phyloP scores from a whole-genome alignment of 2,113 vertebrate genomes.

The Himantopus leucocephalus region DNA sequence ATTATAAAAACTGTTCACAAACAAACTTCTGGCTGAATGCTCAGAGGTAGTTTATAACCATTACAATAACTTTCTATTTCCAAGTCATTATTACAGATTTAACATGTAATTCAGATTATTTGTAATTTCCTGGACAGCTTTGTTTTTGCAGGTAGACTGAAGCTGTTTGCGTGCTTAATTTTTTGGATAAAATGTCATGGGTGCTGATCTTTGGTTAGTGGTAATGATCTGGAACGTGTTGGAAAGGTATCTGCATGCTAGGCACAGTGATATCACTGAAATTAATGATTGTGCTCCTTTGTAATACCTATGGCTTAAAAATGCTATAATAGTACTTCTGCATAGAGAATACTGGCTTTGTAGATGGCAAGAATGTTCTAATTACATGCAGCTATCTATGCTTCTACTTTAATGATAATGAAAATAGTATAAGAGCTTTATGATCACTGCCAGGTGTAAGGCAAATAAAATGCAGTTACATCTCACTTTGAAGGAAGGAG shows the following conservation, averaged over 20 bases:
- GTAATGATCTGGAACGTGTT: slow-evolving; percentile 66
- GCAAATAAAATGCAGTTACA: background rate
- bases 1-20: background rate
- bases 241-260: slow-evolving; percentile 36
- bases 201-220: slow-evolving; percentile 64
- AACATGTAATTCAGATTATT: background rate
- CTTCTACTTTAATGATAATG: background rate
- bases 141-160: slow-evolving; percentile 74
- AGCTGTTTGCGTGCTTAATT: slow-evolving; percentile 55
- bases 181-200: slow-evolving; percentile 63
- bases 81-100: background rate
- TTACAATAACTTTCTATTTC: background rate
- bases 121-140: background rate
- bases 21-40: background rate
- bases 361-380: background rate
- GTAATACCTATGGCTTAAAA: slow-evolving; percentile 62
- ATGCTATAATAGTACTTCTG: background rate
- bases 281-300: slow-evolving; percentile 61
- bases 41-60: background rate
- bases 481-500: background rate
- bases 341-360: background rate
- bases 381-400: background rate
- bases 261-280: slow-evolving; percentile 60
- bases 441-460: background rate
- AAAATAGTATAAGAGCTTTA: background rate